These are phyloP conservation scores for Spatulosminthurus flaviceps DNA, from an alignment of 2,888 invertebrate species.

Conservation along the genomic window DNA sequence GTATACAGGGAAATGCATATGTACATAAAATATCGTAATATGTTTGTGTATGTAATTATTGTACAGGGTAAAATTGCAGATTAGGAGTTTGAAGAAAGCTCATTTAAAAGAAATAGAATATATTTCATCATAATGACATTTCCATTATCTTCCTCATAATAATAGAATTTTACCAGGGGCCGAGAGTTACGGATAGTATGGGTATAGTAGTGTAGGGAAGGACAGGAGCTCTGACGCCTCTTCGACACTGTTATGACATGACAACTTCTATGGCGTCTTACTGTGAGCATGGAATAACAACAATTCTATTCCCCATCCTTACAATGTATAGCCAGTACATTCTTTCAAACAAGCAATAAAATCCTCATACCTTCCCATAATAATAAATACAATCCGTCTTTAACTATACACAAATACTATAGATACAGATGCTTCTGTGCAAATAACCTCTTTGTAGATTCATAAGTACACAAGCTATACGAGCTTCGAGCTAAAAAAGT, in stretches of 20 bases:
- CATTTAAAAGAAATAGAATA: not conserved
- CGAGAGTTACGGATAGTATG: not conserved
- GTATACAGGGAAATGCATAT: too few species aligned
- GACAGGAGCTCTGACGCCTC: not conserved
- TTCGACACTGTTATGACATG: conserved; percentile 21
- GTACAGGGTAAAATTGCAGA: not conserved
- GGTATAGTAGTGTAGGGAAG: too few species aligned
- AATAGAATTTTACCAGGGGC: not conserved
- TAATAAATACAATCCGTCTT: too few species aligned
- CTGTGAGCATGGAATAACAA: conserved; percentile 21
- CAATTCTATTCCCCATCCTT: too few species aligned
- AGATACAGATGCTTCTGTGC: not conserved
- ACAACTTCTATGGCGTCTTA: conserved; percentile 33
- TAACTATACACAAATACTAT: too few species aligned
- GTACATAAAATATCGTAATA: too few species aligned
- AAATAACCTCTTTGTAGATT: not conserved
- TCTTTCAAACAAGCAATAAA: not conserved
- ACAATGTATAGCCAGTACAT: not conserved
- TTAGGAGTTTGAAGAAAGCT: not conserved
- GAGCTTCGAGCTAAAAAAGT: too few species aligned
- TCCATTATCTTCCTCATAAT: not conserved
- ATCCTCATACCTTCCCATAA: not conserved
- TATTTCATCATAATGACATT: not conserved
- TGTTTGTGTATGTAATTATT: too few species aligned
- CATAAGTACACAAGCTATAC: conserved; percentile 1